Evolutionary conservation across 2,113 vertebrate genomes (phyloP).

Genomic region (Labeo rohita): DNA sequence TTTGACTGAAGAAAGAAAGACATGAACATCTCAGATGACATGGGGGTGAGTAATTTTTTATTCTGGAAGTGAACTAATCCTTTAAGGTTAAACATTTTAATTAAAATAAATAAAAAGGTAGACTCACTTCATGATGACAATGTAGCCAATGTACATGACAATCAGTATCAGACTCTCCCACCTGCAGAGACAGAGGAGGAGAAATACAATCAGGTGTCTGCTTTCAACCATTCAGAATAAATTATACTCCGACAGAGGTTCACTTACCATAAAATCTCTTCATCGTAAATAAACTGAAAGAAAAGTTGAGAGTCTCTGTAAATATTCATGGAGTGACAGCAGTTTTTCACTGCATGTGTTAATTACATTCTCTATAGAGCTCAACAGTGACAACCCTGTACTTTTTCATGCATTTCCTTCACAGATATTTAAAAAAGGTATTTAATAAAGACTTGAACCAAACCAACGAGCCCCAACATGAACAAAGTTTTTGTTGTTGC

Average conservation of each 20-base stretch:
- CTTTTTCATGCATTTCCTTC: neutral
- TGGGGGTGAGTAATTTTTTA: too few relatives aligned
- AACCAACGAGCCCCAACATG: neutral
- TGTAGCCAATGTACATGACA: conserved; percentile 86
- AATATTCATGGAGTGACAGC: conserved; percentile 16
- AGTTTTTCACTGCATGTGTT: neutral
- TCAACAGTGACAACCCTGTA: neutral
- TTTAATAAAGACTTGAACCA: neutral
- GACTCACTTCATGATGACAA: conserved; percentile 91
- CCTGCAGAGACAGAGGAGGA: conserved; percentile 72
- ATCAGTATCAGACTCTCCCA: conserved; percentile 90
- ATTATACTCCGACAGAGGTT: neutral
- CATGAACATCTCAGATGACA: too few relatives aligned
- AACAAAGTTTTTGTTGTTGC: neutral
- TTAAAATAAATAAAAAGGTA: neutral
- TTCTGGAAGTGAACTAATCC: too few relatives aligned
- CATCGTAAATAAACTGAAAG: conserved; percentile 88
- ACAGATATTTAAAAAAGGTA: neutral
- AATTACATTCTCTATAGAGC: neutral
- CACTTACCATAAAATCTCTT: conserved; percentile 87
- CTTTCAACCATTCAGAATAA: neutral
- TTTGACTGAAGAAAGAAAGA: too few relatives aligned
- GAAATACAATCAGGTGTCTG: neutral
- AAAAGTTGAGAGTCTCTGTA: conserved; percentile 9
- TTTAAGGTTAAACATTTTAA: neutral